These are phyloP conservation scores for Siniperca knerii DNA, from an alignment of 2,113 vertebrate genomes.

Conservation along the genomic window DNA sequence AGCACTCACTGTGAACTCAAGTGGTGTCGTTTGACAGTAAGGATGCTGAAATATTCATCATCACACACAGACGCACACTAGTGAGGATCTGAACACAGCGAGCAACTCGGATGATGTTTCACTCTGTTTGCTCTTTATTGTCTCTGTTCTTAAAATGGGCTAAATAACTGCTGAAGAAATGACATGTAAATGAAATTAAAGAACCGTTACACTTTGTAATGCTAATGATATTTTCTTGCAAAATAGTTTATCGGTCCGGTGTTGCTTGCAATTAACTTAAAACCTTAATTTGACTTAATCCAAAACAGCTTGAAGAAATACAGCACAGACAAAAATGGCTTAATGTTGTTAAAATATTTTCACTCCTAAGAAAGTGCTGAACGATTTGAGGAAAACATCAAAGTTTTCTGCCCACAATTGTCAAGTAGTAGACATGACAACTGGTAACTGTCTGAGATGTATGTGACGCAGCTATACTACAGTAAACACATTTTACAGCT, in stretches of 20 bases:
- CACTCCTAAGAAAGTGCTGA: background rate
- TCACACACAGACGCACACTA: constrained; percentile 7
- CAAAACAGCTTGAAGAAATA: background rate
- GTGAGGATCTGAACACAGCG: background rate
- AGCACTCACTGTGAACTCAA: constrained; percentile 1
- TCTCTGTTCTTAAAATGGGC: background rate
- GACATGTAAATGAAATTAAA: background rate
- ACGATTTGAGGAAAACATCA: background rate
- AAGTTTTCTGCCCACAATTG: background rate
- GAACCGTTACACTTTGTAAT: background rate
- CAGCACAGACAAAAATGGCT: background rate
- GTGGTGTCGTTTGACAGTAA: constrained; percentile 46
- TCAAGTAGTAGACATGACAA: background rate
- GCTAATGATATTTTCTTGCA: background rate
- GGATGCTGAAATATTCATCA: constrained; percentile 62
- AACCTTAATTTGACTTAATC: background rate
- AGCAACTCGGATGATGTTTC: background rate
- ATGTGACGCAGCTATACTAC: background rate
- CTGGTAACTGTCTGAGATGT: background rate
- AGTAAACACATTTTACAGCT: background rate
- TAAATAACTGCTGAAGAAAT: background rate
- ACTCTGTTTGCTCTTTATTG: background rate
- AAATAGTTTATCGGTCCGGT: background rate
- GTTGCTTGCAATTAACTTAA: background rate
- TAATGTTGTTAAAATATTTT: background rate